Conservation (phyloP, 2,113 vertebrate genomes). For the Dermatemys mawii region DNA sequence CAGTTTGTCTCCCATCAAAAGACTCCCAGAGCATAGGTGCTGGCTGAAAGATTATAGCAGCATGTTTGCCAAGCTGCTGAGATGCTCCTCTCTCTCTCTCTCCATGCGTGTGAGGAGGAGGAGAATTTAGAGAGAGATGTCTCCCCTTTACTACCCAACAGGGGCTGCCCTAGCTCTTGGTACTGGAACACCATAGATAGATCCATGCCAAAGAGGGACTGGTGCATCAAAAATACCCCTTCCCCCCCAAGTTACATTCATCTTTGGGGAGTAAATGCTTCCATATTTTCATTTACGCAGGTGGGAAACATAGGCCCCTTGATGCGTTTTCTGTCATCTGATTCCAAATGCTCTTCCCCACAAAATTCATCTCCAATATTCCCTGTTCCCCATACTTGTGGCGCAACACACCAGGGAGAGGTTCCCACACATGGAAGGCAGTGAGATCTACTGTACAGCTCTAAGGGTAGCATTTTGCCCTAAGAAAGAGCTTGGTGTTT, state of each 20-base stretch:
- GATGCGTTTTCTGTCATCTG: neutral
- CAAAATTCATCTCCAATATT: neutral
- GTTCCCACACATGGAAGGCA: neutral
- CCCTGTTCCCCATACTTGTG: neutral
- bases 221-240: neutral
- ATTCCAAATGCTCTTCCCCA: neutral
- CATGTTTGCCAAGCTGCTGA: accelerated
- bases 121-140: neutral
- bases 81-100: neutral
- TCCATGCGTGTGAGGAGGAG: neutral
- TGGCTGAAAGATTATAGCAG: neutral
- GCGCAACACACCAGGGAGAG: neutral
- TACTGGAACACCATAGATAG: neutral
- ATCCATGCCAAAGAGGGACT: neutral
- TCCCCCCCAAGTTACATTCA: neutral
- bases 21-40: neutral
- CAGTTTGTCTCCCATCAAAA: neutral
- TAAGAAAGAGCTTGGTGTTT: neutral
- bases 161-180: neutral
- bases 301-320: neutral
- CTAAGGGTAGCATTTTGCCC: neutral
- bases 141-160: neutral
- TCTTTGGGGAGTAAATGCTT: neutral
- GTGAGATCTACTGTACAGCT: neutral
- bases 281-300: neutral